phyloP scores from a whole-genome alignment of 2,888 invertebrate genomes.

The Xanthia icteritia region DNA sequence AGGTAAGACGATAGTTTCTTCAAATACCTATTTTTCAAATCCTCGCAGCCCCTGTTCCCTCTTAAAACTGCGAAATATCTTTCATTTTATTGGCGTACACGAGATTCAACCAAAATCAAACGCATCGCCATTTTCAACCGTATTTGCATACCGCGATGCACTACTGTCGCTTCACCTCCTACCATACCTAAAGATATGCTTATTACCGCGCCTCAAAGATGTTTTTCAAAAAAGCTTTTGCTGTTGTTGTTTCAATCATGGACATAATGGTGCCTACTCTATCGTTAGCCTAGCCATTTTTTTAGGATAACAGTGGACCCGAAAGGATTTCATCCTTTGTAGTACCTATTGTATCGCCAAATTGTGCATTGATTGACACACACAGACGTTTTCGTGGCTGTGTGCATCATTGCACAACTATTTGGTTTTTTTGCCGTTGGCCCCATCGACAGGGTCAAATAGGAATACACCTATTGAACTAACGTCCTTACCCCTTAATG shows the following conservation, averaged over 20 bases:
- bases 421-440: background rate
- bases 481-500: background rate
- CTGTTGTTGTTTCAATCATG: background rate
- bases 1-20: no score
- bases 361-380: background rate
- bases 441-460: background rate
- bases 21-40: no score
- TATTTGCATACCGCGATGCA: no score
- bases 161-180: no score
- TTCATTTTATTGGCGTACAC: no score
- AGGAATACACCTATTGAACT: background rate
- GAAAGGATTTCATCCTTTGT: background rate
- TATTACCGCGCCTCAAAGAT: no score
- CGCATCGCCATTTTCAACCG: no score
- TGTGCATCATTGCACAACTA: background rate
- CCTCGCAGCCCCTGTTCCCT: no score
- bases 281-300: background rate
- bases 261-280: no score
- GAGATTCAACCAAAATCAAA: no score
- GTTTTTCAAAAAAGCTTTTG: background rate
- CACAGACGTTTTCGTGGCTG: background rate
- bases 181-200: no score
- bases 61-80: no score
- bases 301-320: background rate
- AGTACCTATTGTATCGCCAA: background rate